phyloP scores from a whole-genome alignment of 2,113 vertebrate genomes.

The Tragelaphus scriptus region DNA sequence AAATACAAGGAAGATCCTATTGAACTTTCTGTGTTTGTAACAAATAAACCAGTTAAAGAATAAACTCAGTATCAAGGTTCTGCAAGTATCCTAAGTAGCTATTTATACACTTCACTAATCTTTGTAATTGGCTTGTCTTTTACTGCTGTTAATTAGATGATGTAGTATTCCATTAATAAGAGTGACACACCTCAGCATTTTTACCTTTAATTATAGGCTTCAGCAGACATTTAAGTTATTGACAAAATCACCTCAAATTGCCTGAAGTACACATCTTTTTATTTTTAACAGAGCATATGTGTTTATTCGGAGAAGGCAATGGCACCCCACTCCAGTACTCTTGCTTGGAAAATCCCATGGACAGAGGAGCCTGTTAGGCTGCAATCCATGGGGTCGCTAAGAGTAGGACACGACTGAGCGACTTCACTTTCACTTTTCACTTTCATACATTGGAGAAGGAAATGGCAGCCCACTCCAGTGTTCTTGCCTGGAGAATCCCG shows the following conservation, averaged over 20 bases:
- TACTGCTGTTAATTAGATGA: constrained; percentile 98
- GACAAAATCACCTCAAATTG: constrained; percentile 61
- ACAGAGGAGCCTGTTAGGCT: too few species aligned
- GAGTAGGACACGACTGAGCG: too few species aligned
- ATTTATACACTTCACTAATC: constrained; percentile 98
- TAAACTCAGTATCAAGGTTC: constrained; percentile 87
- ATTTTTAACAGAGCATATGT: neutral
- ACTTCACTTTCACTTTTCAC: too few species aligned
- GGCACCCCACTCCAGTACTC: too few species aligned
- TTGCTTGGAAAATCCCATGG: too few species aligned
- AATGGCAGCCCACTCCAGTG: too few species aligned
- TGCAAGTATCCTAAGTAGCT: constrained; percentile 89
- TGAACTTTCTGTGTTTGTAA: constrained; percentile 73
- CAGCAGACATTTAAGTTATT: constrained; percentile 71
- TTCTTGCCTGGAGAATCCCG: too few species aligned
- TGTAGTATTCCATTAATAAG: constrained; percentile 96
- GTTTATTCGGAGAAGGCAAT: neutral
- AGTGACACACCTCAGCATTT: constrained; percentile 89
- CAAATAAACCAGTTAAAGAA: constrained; percentile 80
- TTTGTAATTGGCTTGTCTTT: constrained; percentile 99
- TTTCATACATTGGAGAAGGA: too few species aligned
- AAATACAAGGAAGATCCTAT: constrained; percentile 12
- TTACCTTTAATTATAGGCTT: constrained; percentile 86
- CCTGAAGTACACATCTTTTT: constrained; percentile 24
- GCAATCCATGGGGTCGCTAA: too few species aligned